Evolutionary conservation across 2,888 invertebrate species (phyloP), one percentile per base, ranked within the genome.

Genomic region (Hoplodrina ambigua): DNA sequence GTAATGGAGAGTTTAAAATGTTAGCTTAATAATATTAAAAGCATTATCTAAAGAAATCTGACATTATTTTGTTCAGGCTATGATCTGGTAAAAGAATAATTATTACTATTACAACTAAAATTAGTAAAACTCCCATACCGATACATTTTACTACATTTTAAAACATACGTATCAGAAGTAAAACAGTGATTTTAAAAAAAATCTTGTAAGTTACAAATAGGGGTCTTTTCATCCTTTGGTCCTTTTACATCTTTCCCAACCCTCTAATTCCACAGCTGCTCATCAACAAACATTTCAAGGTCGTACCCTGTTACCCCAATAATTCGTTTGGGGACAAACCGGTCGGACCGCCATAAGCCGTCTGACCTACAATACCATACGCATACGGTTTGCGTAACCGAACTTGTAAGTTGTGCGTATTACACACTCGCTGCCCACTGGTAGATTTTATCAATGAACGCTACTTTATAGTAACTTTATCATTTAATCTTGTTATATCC

Each of bases 281-380:
- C 5, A 46, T 44, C 6, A 46, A 37, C 37, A 37, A 17, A 46
- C 15, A 61, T 57, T 54, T 77, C 75, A 80, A 81, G 74, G 78
- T 70, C 54, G 65, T 65, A 80, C 77, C 69, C 72, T 68, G 17
- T 52, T 69, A 62, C 69, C 53, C 73, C 69, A 80, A 30, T 67
- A 62, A n/a, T 25, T 2, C 19, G 62, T 67, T 59, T 67, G 71
- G 81, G 82, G 60, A 56, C 67, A 76, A 89, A 93, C 94, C 90
- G 93, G 93, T 93, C 79, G 11, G 75, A 80, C 85, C 78, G 78
- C 89, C 85, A 82, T 86, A 87, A 84, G 86, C 84, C 78, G 88
- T 82, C 70, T 94, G 94, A 94, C 94, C 93, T 88, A 93, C 92
- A 92, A 92, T 88, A 85, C 86, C 84, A 88, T 88, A 86, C 75